Base-by-base conservation (phyloP, 2,113 vertebrate species). In the Delphinus delphis region DNA sequence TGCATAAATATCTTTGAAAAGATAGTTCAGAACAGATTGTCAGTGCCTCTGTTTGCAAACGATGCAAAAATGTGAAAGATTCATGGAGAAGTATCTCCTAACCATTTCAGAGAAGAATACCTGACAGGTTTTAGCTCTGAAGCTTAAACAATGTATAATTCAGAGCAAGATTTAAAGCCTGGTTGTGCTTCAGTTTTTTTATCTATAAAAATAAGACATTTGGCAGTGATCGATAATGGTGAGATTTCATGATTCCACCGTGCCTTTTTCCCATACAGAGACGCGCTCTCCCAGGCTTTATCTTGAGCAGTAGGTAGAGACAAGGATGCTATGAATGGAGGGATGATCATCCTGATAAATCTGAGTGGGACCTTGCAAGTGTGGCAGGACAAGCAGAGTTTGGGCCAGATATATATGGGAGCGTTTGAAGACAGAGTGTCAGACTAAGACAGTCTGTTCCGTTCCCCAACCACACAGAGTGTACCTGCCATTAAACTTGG, bases 401-500 rank as follows among this genome's bases (percentile, higher is more conserved):
- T 55, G 74, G 71, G 41, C 74, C 50, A 58, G 90, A 60, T 14
- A 11, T 14, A 11, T 14, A 23, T 76, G 71, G 47, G 13, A 62
- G 8, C 7, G 8, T 31, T 62, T 79, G 41, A 76, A 92, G 58
- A 53, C 58, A 58, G 31, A 67, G 12, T 2, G 2, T 33, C 6
- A 55, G 15, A 12, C 25, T 44, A 53, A 71, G 47, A 83, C 63
- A 10, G 47, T 33, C 41, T 90, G 90, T 77, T 92, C 80, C 21
- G 1, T 55, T 55, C 44, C 63, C 58, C 20, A 53, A 28, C 36
- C 50, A 41, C 23, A 47, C 68, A 53, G n/a, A 50, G 26, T 38
- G 90, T 92, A 96, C 96, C 95, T 95, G 93, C 88, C 95, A 9
- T 90, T 85, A 90, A 63, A 50, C n/a, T 63, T 79, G 58, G 96